Evolutionary conservation across 2,797 vertebrate genomes (phyloP).

Genomic region (Typhlichthys eigenmanni): DNA sequence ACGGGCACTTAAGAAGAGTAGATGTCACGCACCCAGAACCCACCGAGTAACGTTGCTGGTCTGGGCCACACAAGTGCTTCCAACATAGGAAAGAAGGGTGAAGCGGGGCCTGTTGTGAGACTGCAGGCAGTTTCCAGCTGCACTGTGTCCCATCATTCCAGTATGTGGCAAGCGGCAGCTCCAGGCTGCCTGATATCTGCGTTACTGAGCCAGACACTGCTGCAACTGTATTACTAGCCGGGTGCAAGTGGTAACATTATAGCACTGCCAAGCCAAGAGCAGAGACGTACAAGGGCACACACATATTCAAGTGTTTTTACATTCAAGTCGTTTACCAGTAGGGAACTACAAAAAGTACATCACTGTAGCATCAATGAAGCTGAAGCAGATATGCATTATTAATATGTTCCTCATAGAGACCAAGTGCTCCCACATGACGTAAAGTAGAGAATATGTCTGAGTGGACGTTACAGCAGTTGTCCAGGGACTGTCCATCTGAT

Average conservation of each 20-base stretch:
- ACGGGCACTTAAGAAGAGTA: no score
- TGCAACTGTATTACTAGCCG: background rate
- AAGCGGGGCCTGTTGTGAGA: constrained; percentile 39
- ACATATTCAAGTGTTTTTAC: background rate
- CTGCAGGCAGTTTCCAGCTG: constrained; percentile 42
- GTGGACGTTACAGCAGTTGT: constrained; percentile 29
- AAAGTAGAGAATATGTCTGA: constrained; percentile 19
- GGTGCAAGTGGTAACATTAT: background rate
- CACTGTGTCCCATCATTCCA: constrained; percentile 43
- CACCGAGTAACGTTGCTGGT: no score
- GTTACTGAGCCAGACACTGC: constrained; percentile 13
- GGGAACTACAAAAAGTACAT: no score
- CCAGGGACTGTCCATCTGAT: background rate
- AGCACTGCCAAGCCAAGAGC: no score
- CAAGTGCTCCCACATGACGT: background rate
- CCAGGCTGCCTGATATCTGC: constrained; percentile 25
- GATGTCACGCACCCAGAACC: no score
- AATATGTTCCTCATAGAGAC: constrained; percentile 12
- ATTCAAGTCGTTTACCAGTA: background rate
- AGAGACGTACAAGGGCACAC: constrained; percentile 9
- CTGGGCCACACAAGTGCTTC: no score
- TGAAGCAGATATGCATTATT: background rate
- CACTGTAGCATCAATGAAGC: no score
- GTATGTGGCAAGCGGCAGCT: constrained; percentile 27
- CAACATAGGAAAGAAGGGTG: constrained; percentile 24